phyloP scores from a whole-genome alignment of 2,797 vertebrate genomes.

The Eulemur mongoz region DNA sequence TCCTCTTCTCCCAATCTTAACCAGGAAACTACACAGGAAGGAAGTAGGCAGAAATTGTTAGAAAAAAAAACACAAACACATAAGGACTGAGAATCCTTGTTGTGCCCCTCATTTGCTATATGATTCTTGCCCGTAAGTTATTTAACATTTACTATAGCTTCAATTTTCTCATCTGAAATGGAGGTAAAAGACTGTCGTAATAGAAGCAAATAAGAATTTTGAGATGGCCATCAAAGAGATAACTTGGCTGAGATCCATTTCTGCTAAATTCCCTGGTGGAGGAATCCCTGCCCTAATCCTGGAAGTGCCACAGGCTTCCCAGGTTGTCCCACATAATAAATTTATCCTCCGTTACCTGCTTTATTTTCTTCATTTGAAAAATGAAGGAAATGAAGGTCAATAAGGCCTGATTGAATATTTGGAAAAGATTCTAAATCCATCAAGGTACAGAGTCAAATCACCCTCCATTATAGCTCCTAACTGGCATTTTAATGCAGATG shows the following conservation, averaged over 20 bases:
- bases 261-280: not conserved
- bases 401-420: not conserved
- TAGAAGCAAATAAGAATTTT: not conserved
- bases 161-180: not conserved
- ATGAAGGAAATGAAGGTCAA: not conserved
- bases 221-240: not conserved
- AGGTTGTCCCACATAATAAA: not conserved
- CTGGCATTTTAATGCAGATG: not conserved
- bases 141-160: not conserved
- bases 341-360: not conserved
- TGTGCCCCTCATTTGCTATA: not conserved
- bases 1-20: not conserved
- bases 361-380: not conserved
- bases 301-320: not conserved
- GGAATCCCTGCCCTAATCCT: not conserved
- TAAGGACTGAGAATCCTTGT: not conserved
- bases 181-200: not conserved
- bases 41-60: not conserved
- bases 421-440: conserved; percentile 19
- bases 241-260: not conserved
- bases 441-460: not conserved
- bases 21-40: not conserved
- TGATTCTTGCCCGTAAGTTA: not conserved
- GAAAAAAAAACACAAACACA: not conserved
- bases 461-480: not conserved